Evolutionary conservation across 2,888 invertebrate genomes (phyloP).

Genomic region (Pollenia amentaria): DNA sequence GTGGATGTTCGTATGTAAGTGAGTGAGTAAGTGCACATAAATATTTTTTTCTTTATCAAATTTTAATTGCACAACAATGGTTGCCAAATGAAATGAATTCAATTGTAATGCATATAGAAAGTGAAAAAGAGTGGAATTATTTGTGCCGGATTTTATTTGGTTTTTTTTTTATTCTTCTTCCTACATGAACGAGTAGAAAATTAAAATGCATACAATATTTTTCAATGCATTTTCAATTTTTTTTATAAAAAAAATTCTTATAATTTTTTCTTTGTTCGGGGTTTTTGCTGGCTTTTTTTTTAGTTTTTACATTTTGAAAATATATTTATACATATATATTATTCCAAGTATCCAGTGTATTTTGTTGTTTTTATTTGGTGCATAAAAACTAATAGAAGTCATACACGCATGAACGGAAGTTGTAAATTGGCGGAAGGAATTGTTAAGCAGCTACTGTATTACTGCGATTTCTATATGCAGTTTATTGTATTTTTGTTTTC

Average conservation of each 20-base stretch:
- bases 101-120: conserved; percentile 62
- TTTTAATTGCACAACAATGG: conserved; percentile 73
- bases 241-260: conserved; percentile 41
- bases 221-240: conserved; percentile 26
- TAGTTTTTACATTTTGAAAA: conserved; percentile 12
- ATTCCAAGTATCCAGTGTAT: background rate
- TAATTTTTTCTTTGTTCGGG: conserved; percentile 15
- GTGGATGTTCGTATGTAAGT: background rate
- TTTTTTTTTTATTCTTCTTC: background rate
- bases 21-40: background rate
- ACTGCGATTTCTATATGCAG: background rate
- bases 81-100: conserved; percentile 71
- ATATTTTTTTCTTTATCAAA: conserved; percentile 51
- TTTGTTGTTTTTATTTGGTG: conserved; percentile 20
- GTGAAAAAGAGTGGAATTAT: conserved; percentile 43
- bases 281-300: conserved; percentile 1
- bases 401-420: conserved; percentile 66
- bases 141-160: conserved; percentile 30
- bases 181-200: conserved; percentile 23
- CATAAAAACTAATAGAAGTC: conserved; percentile 57
- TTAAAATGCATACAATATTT: conserved; percentile 61
- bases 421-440: conserved; percentile 72
- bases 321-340: background rate
- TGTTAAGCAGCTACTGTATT: conserved; percentile 60
- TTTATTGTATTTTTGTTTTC: background rate